Evolutionary conservation across 2,888 invertebrate species (phyloP).

Genomic region (Cheiracanthium punctorium): DNA sequence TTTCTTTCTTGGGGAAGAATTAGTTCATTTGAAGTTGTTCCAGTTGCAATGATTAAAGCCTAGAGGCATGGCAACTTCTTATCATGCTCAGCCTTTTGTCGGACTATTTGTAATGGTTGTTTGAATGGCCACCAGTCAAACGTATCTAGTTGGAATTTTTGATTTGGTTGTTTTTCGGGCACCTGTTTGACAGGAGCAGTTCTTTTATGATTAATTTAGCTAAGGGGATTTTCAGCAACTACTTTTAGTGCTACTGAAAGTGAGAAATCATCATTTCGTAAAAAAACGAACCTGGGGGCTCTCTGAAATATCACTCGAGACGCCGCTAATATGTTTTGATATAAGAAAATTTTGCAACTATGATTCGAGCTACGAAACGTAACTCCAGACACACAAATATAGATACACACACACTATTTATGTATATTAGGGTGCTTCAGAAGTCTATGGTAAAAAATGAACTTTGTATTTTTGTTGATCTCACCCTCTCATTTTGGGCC

Average conservation of each 20-base stretch:
- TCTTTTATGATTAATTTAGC: slow-evolving; percentile 46
- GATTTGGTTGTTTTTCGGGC: slow-evolving; percentile 35
- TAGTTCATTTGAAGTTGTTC: slow-evolving; percentile 55
- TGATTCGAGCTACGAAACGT: too few relatives aligned
- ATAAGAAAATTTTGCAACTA: too few relatives aligned
- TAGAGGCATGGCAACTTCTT: slow-evolving; percentile 34
- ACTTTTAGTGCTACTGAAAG: slow-evolving; percentile 43
- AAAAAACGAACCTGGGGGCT: neutral
- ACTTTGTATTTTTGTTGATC: too few relatives aligned
- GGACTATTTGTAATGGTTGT: slow-evolving; percentile 61
- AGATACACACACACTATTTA: too few relatives aligned
- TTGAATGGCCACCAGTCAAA: slow-evolving; percentile 45
- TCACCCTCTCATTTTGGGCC: too few relatives aligned
- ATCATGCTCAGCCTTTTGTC: slow-evolving; percentile 37
- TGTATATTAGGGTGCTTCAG: too few relatives aligned
- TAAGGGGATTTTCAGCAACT: slow-evolving; percentile 53
- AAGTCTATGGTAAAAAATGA: too few relatives aligned
- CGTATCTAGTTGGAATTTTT: slow-evolving; percentile 29
- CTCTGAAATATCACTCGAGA: neutral
- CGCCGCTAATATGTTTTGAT: neutral
- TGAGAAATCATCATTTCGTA: slow-evolving; percentile 54
- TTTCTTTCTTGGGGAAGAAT: slow-evolving; percentile 40
- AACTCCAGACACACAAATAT: too few relatives aligned
- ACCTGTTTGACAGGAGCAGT: slow-evolving; percentile 59
- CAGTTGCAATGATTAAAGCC: slow-evolving; percentile 54